Evolutionary conservation across 2,888 invertebrate genomes (phyloP), one percentile per base, ranked within the genome.

Genomic region (Entomobrya proxima): DNA sequence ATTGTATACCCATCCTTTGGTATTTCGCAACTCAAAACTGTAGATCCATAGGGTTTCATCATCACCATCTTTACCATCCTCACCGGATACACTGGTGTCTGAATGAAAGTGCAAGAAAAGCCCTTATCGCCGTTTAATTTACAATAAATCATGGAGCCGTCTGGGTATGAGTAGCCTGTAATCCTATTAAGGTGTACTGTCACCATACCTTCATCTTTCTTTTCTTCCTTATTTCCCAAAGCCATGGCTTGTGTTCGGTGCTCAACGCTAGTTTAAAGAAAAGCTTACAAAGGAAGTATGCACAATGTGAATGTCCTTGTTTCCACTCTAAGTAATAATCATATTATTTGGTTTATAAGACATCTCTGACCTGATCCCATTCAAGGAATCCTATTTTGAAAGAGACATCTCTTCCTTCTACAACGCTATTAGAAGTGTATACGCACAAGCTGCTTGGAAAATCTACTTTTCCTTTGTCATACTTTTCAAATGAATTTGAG

Each of bases 121-220:
- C 61, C n/a, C 74, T 77, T 55, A 55, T 24, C 67, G 21, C 58
- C 78, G 72, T 85, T 85, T 85, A 85, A 85, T 85, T 85, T 85
- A 64, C 78, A 85, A 85, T 85, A 85, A 85, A 85, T 85, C 85
- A 84, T 69, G 84, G 32, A 21, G 44, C 27, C 35, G 2, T 13
- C 32, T 32, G 58, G 7, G 50, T 67, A 75, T 50, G 55, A 84
- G 58, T 61, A 84, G 77, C 72, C 44, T 78, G 69, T 84, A 84
- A 84, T 84, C 84, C 84, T 84, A 84, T 84, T 80, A 80, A 80
- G 72, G n/a, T 24, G 32, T 35, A 44, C 44, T 9, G 11, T 44
- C 44, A 44, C 44, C 13, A n/a, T 9, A 44, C 2, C n/a, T 40
- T 44, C n/a, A 13, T 44, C 44, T 44, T n/a, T 44, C 44, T 3